These are phyloP conservation scores for Acromyrmex heyeri DNA, from an alignment of 1,140 invertebrate species.

Conservation along the genomic window DNA sequence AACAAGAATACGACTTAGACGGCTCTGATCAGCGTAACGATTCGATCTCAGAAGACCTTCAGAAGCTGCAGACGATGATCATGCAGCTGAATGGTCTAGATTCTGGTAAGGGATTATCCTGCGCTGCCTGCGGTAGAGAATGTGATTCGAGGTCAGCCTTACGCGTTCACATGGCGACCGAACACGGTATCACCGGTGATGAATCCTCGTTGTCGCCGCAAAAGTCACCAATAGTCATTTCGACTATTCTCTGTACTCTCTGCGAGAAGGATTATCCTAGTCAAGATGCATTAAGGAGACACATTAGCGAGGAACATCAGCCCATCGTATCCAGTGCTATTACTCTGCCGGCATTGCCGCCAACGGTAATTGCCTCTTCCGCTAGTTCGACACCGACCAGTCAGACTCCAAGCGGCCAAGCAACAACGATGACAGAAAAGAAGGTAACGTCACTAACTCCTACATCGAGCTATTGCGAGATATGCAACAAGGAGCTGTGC, in stretches of 20 bases:
- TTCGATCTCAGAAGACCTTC: slow-evolving; percentile 92
- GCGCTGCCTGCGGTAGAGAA: slow-evolving; percentile 88
- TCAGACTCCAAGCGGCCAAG: slow-evolving; percentile 66
- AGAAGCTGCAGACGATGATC: slow-evolving; percentile 97
- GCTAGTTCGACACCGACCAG: slow-evolving; percentile 66
- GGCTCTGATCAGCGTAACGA: slow-evolving; percentile 84
- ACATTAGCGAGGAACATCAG: slow-evolving; percentile 88
- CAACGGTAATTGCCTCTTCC: slow-evolving; percentile 63
- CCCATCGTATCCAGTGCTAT: slow-evolving; percentile 70
- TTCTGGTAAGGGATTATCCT: slow-evolving; percentile 87
- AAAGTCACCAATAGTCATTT: slow-evolving; percentile 52
- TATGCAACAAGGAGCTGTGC: slow-evolving; percentile 99
- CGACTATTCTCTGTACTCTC: slow-evolving; percentile 83
- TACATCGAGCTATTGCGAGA: slow-evolving; percentile 97
- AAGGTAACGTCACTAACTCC: slow-evolving; percentile 87
- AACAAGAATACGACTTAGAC: slow-evolving; percentile 75
- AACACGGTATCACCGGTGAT: slow-evolving; percentile 85
- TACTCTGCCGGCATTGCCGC: slow-evolving; percentile 69
- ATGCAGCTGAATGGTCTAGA: slow-evolving; percentile 94
- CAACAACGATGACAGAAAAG: slow-evolving; percentile 68
- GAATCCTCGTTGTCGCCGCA: slow-evolving; percentile 72
- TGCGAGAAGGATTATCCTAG: slow-evolving; percentile 88
- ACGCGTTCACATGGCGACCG: slow-evolving; percentile 88
- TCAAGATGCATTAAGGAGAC: slow-evolving; percentile 87
- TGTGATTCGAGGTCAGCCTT: slow-evolving; percentile 88